A percentile compares a stretch with the other conserved stretches of the same genome.
Evolutionary conservation across 2,888 invertebrate genomes (phyloP).

Genomic region (Rhamphomyia laevipes): DNA sequence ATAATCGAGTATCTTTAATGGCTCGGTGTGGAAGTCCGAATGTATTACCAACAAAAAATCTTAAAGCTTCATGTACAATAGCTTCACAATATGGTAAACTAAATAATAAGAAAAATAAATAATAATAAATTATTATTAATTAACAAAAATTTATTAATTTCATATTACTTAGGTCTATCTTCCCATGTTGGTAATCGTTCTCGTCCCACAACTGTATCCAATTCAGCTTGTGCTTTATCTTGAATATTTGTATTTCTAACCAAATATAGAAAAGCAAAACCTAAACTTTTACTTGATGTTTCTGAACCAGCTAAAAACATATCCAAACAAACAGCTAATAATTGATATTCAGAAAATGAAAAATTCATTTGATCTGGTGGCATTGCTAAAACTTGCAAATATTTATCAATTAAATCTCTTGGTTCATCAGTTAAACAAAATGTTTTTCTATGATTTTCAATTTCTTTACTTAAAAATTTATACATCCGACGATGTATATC

Average conservation of each 20-base stretch:
- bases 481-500: slow-evolving; percentile 59
- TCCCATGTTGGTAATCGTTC: slow-evolving; percentile 54
- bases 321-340: slow-evolving; percentile 70
- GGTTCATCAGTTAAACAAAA: slow-evolving; percentile 47
- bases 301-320: slow-evolving; percentile 82
- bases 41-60: slow-evolving; percentile 69
- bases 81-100: slow-evolving; percentile 75
- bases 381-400: slow-evolving; percentile 54
- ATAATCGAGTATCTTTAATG: slow-evolving; percentile 53
- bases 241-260: slow-evolving; percentile 61
- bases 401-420: slow-evolving; percentile 72
- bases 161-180: slow-evolving; percentile 53
- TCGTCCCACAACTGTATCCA: slow-evolving; percentile 60
- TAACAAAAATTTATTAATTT: slow-evolving; percentile 10
- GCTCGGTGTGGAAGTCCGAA: slow-evolving; percentile 74
- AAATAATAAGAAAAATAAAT: slow-evolving; percentile 21
- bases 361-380: slow-evolving; percentile 40
- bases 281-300: slow-evolving; percentile 68
- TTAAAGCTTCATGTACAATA: slow-evolving; percentile 60
- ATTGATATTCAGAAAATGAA: slow-evolving; percentile 57
- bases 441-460: slow-evolving; percentile 56
- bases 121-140: neutral
- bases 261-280: slow-evolving; percentile 64
- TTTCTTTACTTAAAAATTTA: slow-evolving; percentile 57
- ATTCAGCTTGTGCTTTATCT: slow-evolving; percentile 62